Conservation (phyloP, 2,113 vertebrate genomes). For the Anolis carolinensis region DNA sequence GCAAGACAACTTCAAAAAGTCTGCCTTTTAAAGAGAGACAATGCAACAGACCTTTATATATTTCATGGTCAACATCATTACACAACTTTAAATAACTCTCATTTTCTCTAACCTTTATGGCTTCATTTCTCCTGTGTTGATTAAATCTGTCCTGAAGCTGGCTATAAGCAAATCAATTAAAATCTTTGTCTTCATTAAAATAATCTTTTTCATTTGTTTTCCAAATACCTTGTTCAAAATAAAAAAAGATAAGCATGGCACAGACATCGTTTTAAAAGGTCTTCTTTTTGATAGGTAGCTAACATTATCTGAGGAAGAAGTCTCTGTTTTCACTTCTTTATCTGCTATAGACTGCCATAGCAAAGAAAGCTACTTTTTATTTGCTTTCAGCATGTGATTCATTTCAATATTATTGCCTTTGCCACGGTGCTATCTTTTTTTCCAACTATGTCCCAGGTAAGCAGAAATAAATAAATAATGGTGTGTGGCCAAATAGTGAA, state of each 20-base stretch:
- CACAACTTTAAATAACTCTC: too few species aligned
- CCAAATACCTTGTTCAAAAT: too few species aligned
- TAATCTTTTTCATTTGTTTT: too few species aligned
- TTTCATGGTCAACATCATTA: too few species aligned
- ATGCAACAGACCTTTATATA: constrained; percentile 17
- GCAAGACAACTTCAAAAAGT: constrained; percentile 59
- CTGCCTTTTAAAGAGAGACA: constrained; percentile 58
- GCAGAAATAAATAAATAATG: constrained; percentile 15
- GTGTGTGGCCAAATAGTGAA: background rate
- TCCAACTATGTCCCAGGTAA: background rate
- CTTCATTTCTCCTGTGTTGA: background rate
- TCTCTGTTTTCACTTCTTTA: background rate
- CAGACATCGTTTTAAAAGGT: too few species aligned
- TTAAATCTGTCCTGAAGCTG: too few species aligned
- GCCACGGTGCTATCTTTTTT: background rate
- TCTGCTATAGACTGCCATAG: background rate
- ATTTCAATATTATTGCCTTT: background rate
- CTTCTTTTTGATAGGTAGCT: too few species aligned
- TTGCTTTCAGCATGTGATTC: background rate
- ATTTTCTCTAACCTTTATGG: too few species aligned
- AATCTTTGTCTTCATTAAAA: too few species aligned
- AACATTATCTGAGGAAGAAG: too few species aligned
- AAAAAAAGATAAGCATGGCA: background rate
- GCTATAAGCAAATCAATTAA: too few species aligned
- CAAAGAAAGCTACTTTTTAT: background rate